Percentiles rank a stretch among this genome's conserved stretches.
Conservation (phyloP, 2,797 vertebrate species). For the Sebastiscus albofasciatus region DNA sequence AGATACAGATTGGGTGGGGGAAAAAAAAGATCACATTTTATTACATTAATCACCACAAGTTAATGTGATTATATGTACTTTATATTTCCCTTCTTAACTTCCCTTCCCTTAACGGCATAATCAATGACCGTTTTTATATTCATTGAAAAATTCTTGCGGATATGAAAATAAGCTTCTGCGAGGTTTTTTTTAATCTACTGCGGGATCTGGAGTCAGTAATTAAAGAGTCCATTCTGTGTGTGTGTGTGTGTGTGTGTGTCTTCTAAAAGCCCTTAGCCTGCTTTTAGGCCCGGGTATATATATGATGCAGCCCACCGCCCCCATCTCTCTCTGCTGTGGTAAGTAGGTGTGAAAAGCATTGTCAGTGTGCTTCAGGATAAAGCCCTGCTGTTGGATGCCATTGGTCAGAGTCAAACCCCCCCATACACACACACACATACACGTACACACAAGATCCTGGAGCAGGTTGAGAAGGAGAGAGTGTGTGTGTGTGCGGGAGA, state of each 20-base stretch:
- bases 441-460: constrained; percentile 26
- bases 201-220: constrained; percentile 77
- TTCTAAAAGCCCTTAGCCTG: constrained; percentile 77
- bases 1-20: constrained; percentile 48
- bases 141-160: constrained; percentile 74
- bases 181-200: constrained; percentile 69
- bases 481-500: constrained; percentile 13
- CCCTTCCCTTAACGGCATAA: constrained; percentile 71
- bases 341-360: constrained; percentile 83
- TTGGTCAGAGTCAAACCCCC: constrained; percentile 68
- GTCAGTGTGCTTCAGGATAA: constrained; percentile 80
- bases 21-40: constrained; percentile 73
- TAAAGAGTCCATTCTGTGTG: constrained; percentile 72
- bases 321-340: constrained; percentile 71
- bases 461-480: constrained; percentile 46
- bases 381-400: constrained; percentile 72
- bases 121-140: constrained; percentile 80
- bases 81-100: constrained; percentile 75
- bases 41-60: constrained; percentile 79
- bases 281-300: constrained; percentile 74
- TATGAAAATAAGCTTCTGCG: constrained; percentile 74
- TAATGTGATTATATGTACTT: constrained; percentile 84
- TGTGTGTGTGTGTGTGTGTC: constrained; percentile 49
- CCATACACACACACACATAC: constrained; percentile 3
- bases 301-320: constrained; percentile 73